phyloP scores from a whole-genome alignment of 2,888 invertebrate genomes.

The Agrochola macilenta region DNA sequence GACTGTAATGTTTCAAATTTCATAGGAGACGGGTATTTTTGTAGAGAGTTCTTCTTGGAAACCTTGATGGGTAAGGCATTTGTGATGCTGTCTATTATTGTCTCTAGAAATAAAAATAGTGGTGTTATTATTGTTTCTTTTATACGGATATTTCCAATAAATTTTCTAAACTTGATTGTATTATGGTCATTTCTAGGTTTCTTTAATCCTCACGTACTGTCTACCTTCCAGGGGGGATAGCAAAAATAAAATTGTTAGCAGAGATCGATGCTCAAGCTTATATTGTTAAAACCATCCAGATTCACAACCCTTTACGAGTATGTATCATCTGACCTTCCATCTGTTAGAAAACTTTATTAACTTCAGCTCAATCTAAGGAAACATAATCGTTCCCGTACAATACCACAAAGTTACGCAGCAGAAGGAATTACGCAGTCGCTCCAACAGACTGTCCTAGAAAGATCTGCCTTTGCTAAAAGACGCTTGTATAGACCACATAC shows the following conservation, averaged over 20 bases:
- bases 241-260: neutral
- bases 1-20: slow-evolving; percentile 80
- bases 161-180: neutral
- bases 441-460: neutral
- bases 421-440: neutral
- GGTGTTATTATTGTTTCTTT: neutral
- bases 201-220: neutral
- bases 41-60: slow-evolving; percentile 74
- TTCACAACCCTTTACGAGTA: neutral
- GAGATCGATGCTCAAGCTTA: neutral
- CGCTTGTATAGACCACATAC: too few relatives aligned
- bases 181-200: neutral
- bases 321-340: neutral
- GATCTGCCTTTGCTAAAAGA: neutral
- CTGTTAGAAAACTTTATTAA: neutral
- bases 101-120: slow-evolving; percentile 74
- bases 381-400: neutral
- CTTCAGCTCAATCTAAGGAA: neutral
- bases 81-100: slow-evolving; percentile 83
- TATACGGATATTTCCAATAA: neutral
- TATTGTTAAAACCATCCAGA: neutral
- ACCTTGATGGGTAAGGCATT: slow-evolving; percentile 83
- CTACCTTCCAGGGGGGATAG: neutral
- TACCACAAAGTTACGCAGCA: neutral
- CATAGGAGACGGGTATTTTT: slow-evolving; percentile 76